Base-by-base conservation (phyloP, 1,140 invertebrate species). In the Drosophila burlai region DNA sequence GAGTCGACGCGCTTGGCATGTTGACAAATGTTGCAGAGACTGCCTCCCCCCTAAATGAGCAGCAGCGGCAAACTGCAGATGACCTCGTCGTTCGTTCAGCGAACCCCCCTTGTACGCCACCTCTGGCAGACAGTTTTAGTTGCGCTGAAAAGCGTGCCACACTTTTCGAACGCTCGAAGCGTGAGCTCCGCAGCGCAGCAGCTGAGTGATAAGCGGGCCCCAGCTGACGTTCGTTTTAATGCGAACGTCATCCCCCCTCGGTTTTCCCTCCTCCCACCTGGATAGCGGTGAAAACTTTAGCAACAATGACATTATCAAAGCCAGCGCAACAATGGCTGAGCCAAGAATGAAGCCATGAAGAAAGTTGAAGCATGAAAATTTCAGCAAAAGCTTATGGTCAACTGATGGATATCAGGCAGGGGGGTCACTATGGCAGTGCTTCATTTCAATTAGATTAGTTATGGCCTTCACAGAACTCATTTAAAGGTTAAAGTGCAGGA, bases 181-280 rank as follows among this genome's bases (percentile, higher is more conserved):
- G 68, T 43, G 55, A 58, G 63, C 38, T 50, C 45, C 47, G 50
- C 49, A 10, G n/a, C 13, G 49, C 49, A 52, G 75, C 47, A 61
- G 61, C 50, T 78, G 82, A 85, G 82, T 85, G 84, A 87, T 87
- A 87, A 87, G 83, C 80, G 65, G 60, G 64, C 77, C 77, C 55
- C 68, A 81, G 42, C 73, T 89, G 84, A 90, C 84, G 80, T 89
- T 89, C 77, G 85, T 89, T 89, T 89, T 89, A 89, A 87, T 87
- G 84, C 81, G 77, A 78, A 78, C 66, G 84, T 87, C 84, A 83
- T 87, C 64, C 45, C 54, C 16, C 60, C 24, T 11, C 29, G 36
- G 34, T 16, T 47, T 34, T 59, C 15, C 11, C 24, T 9, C 29
- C 42, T 13, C 11, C 8, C 2, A 18, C 42, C 29, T 7, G 42